phyloP scores from a whole-genome alignment of 1,140 invertebrate species.

The Bombus breviceps region DNA sequence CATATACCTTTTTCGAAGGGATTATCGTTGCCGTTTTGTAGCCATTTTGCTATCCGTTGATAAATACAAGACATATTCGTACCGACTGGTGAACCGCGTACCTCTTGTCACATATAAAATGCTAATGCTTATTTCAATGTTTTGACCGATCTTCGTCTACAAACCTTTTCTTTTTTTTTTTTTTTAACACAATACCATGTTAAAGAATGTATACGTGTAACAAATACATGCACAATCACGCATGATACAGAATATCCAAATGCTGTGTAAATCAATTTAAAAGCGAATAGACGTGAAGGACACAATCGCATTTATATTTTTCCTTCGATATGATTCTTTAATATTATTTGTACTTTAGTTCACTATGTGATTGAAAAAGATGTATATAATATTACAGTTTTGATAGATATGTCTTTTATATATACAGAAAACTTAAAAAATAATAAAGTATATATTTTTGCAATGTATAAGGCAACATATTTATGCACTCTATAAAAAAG shows the following conservation, averaged over 20 bases:
- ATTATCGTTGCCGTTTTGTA: constrained; percentile 65
- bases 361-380: neutral
- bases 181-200: neutral
- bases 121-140: constrained; percentile 9
- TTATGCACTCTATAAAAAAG: neutral
- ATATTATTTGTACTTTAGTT: neutral
- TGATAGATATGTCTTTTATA: neutral
- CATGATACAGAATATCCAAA: neutral
- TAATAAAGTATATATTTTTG: neutral
- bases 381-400: neutral
- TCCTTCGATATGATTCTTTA: neutral
- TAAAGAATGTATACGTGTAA: neutral
- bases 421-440: neutral
- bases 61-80: constrained; percentile 81
- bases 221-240: neutral
- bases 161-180: neutral
- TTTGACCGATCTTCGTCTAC: constrained; percentile 10
- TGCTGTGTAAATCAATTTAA: constrained; percentile 34
- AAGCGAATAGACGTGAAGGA: neutral
- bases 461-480: neutral
- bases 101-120: constrained; percentile 36
- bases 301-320: neutral
- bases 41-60: constrained; percentile 84
- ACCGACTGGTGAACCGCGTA: constrained; percentile 79
- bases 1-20: constrained; percentile 32